phyloP scores from a whole-genome alignment of 2,888 invertebrate genomes.

The Tachina fera region DNA sequence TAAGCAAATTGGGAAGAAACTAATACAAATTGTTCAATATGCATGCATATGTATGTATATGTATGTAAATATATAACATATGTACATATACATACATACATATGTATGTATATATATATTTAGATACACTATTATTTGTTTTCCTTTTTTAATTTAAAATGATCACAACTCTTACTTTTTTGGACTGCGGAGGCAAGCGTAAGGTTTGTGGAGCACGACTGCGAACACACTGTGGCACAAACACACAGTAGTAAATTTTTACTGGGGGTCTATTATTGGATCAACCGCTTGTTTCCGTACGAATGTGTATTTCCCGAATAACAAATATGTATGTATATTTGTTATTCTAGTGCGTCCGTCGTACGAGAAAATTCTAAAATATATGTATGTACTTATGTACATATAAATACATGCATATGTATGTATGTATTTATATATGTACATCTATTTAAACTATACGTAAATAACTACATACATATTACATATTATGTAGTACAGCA shows the following conservation, averaged over 20 bases:
- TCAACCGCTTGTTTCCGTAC: slow-evolving; percentile 34
- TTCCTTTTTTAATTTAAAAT: slow-evolving; percentile 19
- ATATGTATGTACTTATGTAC: not conserved
- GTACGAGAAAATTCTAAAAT: slow-evolving; percentile 6
- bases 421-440: not conserved
- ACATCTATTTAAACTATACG: not conserved
- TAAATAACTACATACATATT: not conserved
- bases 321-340: slow-evolving; percentile 31
- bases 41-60: not conserved
- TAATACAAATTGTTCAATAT: slow-evolving; percentile 3
- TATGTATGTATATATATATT: not conserved
- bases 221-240: slow-evolving; percentile 55
- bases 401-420: not conserved
- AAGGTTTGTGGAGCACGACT: slow-evolving; percentile 57
- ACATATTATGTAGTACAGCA: not conserved
- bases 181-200: slow-evolving; percentile 40
- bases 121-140: not conserved
- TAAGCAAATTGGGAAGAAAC: not conserved
- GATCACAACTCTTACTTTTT: slow-evolving; percentile 32
- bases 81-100: not conserved
- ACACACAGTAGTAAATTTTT: slow-evolving; percentile 15
- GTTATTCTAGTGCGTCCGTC: slow-evolving; percentile 29
- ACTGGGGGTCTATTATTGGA: slow-evolving; percentile 56
- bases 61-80: no score
- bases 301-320: slow-evolving; percentile 38